Evolutionary conservation across 2,113 vertebrate species (phyloP), one percentile per base, ranked within the genome.

Genomic region (Orycteropus afer): DNA sequence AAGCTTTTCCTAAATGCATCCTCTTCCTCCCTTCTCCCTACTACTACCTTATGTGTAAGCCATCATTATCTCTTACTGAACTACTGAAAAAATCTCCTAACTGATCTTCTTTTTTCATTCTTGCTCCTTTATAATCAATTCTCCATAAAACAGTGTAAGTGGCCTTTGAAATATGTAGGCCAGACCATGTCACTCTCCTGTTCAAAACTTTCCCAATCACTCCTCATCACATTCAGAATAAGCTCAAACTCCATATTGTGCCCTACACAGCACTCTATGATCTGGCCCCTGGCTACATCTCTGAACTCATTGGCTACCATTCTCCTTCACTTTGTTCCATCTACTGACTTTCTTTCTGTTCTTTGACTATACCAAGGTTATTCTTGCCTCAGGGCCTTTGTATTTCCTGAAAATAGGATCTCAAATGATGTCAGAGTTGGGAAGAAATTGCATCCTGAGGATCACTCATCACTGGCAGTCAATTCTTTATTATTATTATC

Each of bases 361-460:
- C 34, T 73, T 51, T 55, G 69, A 47, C 20, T 51, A 10, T 53
- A 40, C 34, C 17, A 57, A 45, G 18, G 4, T 51, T 53, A n/a
- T 90, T 86, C 11, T 49, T 59, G 47, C 10, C 29, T 32, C 23
- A 47, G 55, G 25, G 5, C 13, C 49, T 91, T 85, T 47, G 11
- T 25, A 29, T 32, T 63, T 84, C 63, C n/a, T 61, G 0, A 79
- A 97, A 88, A 83, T 78, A 63, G 91, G 74, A 88, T 89, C 65
- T 45, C 29, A 34, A 81, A 93, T 93, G 84, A 95, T 51, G 34
- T 90, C 45, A 69, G 80, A 91, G 49, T 27, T 5, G 91, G 96
- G 94, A 90, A 97, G 42, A 93, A 92, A 95, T 84, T 84, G 34
- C 53, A 85, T 95, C 67, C 90, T 40, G 65, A 94, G 47, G 7